A percentile compares a stretch with the other conserved stretches of the same genome.
phyloP scores from a whole-genome alignment of 2,888 invertebrate genomes.

The Abrostola triplasia region DNA sequence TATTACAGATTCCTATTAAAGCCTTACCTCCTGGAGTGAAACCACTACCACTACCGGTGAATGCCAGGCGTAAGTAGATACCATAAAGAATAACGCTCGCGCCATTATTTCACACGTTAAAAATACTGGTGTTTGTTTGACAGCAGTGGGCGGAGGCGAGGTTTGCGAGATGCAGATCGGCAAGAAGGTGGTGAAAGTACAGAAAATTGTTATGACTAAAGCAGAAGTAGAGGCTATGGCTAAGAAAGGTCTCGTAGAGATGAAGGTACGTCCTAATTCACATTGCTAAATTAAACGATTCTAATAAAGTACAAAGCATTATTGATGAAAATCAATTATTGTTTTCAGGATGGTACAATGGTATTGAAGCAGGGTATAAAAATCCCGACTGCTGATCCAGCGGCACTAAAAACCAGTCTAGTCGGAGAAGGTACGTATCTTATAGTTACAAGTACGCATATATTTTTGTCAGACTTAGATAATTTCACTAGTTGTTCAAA shows the following conservation, averaged over 20 bases:
- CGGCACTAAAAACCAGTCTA: conserved; percentile 65
- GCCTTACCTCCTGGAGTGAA: conserved; percentile 82
- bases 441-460: not conserved
- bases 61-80: conserved; percentile 71
- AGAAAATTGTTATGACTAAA: conserved; percentile 91
- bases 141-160: conserved; percentile 69
- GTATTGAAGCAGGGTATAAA: conserved; percentile 84
- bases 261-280: conserved; percentile 77
- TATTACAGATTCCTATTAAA: conserved; percentile 75
- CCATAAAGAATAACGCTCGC: not conserved
- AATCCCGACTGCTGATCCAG: conserved; percentile 70
- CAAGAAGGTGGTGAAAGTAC: conserved; percentile 89
- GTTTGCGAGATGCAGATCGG: conserved; percentile 88
- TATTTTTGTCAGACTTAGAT: no score
- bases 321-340: conserved; percentile 2
- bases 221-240: conserved; percentile 91
- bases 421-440: conserved; percentile 66
- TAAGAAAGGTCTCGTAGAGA: conserved; percentile 90
- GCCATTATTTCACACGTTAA: not conserved
- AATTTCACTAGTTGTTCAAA: no score
- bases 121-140: conserved; percentile 23
- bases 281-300: not conserved
- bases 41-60: conserved; percentile 76
- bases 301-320: not conserved
- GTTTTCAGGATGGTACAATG: conserved; percentile 83